Conservation (phyloP, 2,888 invertebrate genomes). For the Megalurothrips usitatus region DNA sequence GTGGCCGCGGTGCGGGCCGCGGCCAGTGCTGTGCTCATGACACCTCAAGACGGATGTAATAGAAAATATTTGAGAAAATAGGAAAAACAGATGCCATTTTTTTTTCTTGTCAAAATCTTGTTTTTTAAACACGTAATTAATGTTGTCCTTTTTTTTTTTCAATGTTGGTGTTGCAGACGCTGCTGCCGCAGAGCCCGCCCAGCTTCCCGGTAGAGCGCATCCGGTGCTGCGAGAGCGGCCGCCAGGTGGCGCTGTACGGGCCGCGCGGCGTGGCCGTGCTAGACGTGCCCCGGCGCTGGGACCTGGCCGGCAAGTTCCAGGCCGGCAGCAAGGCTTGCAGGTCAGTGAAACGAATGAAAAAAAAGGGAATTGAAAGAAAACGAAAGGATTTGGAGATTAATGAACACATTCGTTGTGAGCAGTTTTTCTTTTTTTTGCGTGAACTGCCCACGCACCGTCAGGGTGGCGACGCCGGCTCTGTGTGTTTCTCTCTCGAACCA, state of each 20-base stretch:
- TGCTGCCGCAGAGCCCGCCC: conserved; percentile 63
- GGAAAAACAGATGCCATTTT: not conserved
- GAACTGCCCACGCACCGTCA: no score
- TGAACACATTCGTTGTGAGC: not conserved
- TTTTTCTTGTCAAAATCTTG: not conserved
- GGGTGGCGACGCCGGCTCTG: no score
- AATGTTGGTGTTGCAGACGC: conserved; percentile 49
- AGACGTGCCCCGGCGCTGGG: conserved; percentile 68
- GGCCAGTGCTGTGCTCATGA: not conserved
- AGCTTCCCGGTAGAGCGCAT: conserved; percentile 65
- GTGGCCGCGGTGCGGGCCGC: not conserved
- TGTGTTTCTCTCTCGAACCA: no score
- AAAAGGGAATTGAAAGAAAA: no score
- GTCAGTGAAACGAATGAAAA: not conserved
- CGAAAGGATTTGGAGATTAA: no score
- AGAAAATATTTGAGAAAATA: no score
- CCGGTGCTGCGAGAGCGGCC: conserved; percentile 60
- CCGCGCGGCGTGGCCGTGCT: conserved; percentile 63
- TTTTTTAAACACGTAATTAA: not conserved
- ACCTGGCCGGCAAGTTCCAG: conserved; percentile 62
- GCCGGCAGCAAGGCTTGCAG: conserved; percentile 52
- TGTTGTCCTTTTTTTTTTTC: not conserved
- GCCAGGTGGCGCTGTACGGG: conserved; percentile 65
- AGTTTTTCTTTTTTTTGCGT: not conserved
- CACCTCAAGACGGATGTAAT: no score